Evolutionary conservation across 2,113 vertebrate genomes (phyloP).

Genomic region (Accipiter virgatus): DNA sequence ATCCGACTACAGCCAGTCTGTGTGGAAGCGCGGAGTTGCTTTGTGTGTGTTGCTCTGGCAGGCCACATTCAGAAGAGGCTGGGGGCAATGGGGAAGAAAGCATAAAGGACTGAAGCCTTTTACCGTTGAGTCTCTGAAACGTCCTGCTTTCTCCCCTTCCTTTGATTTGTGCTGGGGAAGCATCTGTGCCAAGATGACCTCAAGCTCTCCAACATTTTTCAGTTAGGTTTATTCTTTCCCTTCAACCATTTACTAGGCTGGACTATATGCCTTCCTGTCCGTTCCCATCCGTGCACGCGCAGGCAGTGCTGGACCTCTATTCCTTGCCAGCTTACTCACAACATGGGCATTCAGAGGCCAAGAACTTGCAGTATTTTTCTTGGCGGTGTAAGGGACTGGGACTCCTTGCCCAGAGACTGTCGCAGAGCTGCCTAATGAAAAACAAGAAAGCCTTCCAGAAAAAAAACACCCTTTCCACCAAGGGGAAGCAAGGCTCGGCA

Average conservation of each 20-base stretch:
- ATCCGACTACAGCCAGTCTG: not conserved
- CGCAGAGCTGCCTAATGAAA: not conserved
- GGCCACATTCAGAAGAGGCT: not conserved
- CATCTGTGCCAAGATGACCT: not conserved
- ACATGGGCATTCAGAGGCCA: constrained; percentile 6
- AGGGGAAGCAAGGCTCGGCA: not conserved
- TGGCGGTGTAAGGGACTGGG: not conserved
- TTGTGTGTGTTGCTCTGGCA: not conserved
- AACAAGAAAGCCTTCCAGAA: not conserved
- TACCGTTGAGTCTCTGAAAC: not conserved
- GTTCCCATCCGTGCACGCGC: not conserved
- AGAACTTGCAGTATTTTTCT: not conserved
- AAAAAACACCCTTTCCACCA: not conserved
- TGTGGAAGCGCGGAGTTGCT: not conserved
- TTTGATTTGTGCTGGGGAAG: not conserved
- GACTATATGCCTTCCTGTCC: not conserved
- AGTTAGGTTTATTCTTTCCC: not conserved
- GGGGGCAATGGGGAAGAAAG: not conserved
- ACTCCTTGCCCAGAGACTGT: not conserved
- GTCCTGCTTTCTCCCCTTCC: not conserved
- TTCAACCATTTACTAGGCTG: not conserved
- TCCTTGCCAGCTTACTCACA: constrained; percentile 13
- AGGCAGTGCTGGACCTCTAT: not conserved
- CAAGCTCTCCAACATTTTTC: not conserved
- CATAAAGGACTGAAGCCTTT: not conserved